These are phyloP conservation scores for Delphinapterus leucas DNA, from an alignment of 2,113 vertebrate species.

Conservation along the genomic window DNA sequence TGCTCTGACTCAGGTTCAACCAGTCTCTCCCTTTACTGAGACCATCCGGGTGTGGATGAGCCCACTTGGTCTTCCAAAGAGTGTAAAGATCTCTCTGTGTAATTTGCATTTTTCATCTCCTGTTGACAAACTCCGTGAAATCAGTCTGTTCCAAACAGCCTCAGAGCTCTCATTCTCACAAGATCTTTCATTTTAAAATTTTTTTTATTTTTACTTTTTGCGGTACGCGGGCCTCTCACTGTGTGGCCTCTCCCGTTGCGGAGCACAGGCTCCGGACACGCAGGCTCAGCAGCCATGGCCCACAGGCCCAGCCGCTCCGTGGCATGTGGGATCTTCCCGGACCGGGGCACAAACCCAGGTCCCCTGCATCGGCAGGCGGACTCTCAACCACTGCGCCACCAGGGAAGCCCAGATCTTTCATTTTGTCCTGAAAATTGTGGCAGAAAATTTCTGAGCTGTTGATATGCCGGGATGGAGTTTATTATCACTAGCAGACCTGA, in stretches of 20 bases:
- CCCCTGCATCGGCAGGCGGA: no score
- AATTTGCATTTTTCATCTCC: slow-evolving; percentile 68
- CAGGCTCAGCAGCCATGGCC: no score
- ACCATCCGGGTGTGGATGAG: background rate
- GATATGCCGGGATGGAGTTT: slow-evolving; percentile 71
- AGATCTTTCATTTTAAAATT: slow-evolving; percentile 60
- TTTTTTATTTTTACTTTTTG: no score
- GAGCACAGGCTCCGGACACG: no score
- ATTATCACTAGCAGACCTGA: slow-evolving; percentile 62
- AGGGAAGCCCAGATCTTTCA: slow-evolving; percentile 53
- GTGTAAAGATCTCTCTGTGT: slow-evolving; percentile 6
- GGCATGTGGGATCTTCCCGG: no score
- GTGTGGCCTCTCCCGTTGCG: no score
- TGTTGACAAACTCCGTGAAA: slow-evolving; percentile 74
- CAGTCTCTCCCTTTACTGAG: slow-evolving; percentile 32
- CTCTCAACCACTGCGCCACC: no score
- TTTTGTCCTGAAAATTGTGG: slow-evolving; percentile 75
- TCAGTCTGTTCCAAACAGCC: slow-evolving; percentile 49
- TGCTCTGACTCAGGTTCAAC: background rate
- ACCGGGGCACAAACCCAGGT: no score
- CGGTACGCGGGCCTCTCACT: no score
- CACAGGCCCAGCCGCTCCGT: no score
- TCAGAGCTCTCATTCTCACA: slow-evolving; percentile 51
- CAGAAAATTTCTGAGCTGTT: slow-evolving; percentile 70
- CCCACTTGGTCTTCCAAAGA: slow-evolving; percentile 45